Conservation (phyloP, 2,888 invertebrate species). For the Mallateleia sp. region DNA sequence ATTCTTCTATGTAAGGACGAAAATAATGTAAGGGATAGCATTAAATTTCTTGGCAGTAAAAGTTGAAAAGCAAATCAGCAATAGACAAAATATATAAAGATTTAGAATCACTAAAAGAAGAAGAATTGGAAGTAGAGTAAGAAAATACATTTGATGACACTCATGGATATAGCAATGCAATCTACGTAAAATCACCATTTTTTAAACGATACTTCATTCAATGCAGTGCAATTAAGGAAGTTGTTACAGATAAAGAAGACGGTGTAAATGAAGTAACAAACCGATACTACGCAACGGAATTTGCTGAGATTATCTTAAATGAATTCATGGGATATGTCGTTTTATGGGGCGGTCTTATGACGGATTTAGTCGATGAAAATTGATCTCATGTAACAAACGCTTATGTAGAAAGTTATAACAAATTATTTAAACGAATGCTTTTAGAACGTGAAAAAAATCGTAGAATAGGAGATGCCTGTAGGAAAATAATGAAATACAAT, state of each 20-base stretch:
- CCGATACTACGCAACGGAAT: constrained; percentile 56
- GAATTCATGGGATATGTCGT: constrained; percentile 64
- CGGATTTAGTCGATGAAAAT: constrained; percentile 46
- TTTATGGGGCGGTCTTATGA: constrained; percentile 54
- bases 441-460: not conserved
- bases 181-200: constrained; percentile 55
- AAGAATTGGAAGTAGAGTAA: not conserved
- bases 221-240: not conserved
- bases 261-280: not conserved
- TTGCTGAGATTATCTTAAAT: constrained; percentile 43
- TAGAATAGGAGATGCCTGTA: not conserved
- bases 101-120: not conserved
- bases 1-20: constrained; percentile 11
- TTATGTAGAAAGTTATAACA: constrained; percentile 42
- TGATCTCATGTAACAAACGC: constrained; percentile 72
- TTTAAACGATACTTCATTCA: constrained; percentile 28
- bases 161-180: too few species aligned
- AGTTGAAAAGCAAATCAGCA: not conserved
- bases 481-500: not conserved
- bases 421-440: not conserved
- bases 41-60: constrained; percentile 24
- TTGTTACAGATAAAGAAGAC: not conserved
- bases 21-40: constrained; percentile 13
- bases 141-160: not conserved
- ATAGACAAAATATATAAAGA: not conserved